Evolutionary conservation across 2,888 invertebrate genomes (phyloP).

Genomic region (Magallana nippona): DNA sequence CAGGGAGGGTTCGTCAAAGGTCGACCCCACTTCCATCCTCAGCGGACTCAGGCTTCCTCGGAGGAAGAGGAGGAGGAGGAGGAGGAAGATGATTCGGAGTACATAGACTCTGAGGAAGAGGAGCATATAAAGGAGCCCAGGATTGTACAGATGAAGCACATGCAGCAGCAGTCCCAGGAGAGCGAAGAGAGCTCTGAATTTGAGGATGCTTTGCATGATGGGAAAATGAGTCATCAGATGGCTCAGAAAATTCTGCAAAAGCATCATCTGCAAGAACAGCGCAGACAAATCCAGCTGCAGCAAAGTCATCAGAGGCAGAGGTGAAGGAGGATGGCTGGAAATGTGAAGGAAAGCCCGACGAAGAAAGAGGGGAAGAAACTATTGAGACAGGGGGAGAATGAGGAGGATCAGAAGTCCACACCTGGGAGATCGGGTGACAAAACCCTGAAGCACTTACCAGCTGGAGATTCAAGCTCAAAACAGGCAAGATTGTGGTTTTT

Average conservation of each 20-base stretch:
- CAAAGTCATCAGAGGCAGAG: slow-evolving; percentile 43
- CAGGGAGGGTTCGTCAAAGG: slow-evolving; percentile 43
- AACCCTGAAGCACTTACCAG: background rate
- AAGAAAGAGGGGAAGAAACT: background rate
- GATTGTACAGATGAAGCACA: slow-evolving; percentile 56
- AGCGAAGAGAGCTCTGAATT: slow-evolving; percentile 73
- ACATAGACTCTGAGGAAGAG: slow-evolving; percentile 71
- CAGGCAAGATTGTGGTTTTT: background rate
- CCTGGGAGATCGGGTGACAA: background rate
- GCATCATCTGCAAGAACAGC: slow-evolving; percentile 59
- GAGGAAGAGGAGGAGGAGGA: slow-evolving; percentile 70
- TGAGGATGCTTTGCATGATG: slow-evolving; percentile 64
- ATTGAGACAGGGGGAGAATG: slow-evolving; percentile 43
- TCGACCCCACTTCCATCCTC: slow-evolving; percentile 48
- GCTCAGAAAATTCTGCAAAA: slow-evolving; percentile 56
- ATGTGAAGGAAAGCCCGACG: slow-evolving; percentile 26
- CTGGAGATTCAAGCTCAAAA: background rate
- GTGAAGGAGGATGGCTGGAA: slow-evolving; percentile 38
- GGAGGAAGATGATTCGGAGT: slow-evolving; percentile 70
- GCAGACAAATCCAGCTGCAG: slow-evolving; percentile 56
- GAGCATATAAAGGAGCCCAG: slow-evolving; percentile 66
- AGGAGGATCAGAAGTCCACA: slow-evolving; percentile 40
- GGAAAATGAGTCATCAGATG: slow-evolving; percentile 55
- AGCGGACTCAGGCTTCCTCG: slow-evolving; percentile 55
- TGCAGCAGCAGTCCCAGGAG: slow-evolving; percentile 50